Evolutionary conservation across 2,888 invertebrate genomes (phyloP).

Genomic region (Leucania comma): DNA sequence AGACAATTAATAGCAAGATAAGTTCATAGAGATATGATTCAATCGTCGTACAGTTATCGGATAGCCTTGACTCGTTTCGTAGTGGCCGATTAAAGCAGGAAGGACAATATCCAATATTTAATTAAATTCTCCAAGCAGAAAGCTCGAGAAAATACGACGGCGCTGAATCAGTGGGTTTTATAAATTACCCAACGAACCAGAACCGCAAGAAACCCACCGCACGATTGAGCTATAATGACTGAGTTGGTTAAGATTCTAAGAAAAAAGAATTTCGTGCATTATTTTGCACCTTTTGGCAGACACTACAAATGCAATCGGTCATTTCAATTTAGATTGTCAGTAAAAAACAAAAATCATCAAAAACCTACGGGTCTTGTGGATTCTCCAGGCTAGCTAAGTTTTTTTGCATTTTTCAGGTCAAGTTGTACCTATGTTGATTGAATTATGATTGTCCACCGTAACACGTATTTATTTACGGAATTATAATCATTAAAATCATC

Average conservation of each 20-base stretch:
- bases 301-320: too few species aligned
- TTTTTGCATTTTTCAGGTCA: too few species aligned
- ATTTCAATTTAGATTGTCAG: neutral
- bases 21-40: slow-evolving; percentile 14
- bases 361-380: neutral
- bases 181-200: neutral
- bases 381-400: too few species aligned
- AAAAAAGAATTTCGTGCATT: neutral
- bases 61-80: slow-evolving; percentile 37
- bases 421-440: too few species aligned
- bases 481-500: too few species aligned
- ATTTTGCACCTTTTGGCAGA: neutral
- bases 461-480: too few species aligned
- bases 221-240: neutral
- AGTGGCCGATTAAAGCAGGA: slow-evolving; percentile 20
- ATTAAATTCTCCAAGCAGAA: neutral
- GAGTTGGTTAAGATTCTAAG: neutral
- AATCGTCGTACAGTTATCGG: slow-evolving; percentile 22
- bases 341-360: neutral
- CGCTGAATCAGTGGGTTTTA: slow-evolving; percentile 5
- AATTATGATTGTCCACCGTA: too few species aligned
- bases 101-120: slow-evolving; percentile 19
- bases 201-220: neutral
- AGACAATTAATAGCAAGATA: slow-evolving; percentile 34
- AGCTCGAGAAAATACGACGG: neutral